Evolutionary conservation across 2,888 invertebrate species (phyloP), one percentile per base, ranked within the genome.

Genomic region (Bellardia bayeri): DNA sequence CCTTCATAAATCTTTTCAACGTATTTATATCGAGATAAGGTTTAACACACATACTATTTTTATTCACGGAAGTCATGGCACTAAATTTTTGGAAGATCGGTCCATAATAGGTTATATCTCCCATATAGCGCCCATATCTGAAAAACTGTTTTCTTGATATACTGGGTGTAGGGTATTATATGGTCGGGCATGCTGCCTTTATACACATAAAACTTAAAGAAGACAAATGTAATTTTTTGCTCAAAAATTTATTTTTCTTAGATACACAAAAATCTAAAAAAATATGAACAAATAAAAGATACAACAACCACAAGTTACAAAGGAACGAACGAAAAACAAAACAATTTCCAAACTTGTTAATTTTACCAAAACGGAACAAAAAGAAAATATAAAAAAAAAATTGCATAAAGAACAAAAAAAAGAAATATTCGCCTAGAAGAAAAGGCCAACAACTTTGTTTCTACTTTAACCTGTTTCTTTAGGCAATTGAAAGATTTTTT

Each of bases 401-500:
- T 33, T 16, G 8, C 8, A 54, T 9, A 54, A 54, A n/a, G 14
- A 37, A 54, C 37, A 23, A 6, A 71, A 45, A 45, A n/a, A 68
- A 54, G 14, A 23, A 45, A n/a, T 54, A 58, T 64, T 64, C 37
- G 13, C 40, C 13, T 8, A 5, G 11, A 14, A 42, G 42, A 66
- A 69, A 71, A 71, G 69, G 69, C 54, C 69, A 71, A 71, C 54
- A 71, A 71, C 54, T 54, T 71, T 71, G 16, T 51, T 51, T 37
- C 30, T 71, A 51, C 69, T 54, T 51, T 33, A 51, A 37, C 51
- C 69, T 71, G 51, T 54, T 71, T 51, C 69, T 71, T 71, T 71
- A 54, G 69, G 69, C 69, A 71, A 64, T 64, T 64, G 64, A 64
- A 64, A 64, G n/a, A n/a, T 40, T 40, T 40, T 64, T 64, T 64